Evolutionary conservation across 1,140 invertebrate genomes (phyloP).

Genomic region (Trigoniulus corallinus): DNA sequence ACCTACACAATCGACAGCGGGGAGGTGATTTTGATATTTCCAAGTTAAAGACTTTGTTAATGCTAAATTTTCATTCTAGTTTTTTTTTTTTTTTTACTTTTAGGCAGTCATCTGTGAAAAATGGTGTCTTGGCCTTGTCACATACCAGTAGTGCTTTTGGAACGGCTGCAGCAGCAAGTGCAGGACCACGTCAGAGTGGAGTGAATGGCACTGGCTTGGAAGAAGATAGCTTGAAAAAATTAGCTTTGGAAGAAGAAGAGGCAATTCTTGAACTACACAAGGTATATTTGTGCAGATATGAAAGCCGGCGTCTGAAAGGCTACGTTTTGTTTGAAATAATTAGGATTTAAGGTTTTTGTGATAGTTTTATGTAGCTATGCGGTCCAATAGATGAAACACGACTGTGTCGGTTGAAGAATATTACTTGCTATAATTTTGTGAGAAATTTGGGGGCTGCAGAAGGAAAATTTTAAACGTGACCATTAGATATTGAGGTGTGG

Average conservation of each 20-base stretch:
- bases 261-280: conserved; percentile 88
- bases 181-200: conserved; percentile 8
- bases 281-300: too few relatives aligned
- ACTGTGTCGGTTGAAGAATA: too few relatives aligned
- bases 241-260: conserved; percentile 85
- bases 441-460: too few relatives aligned
- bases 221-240: conserved; percentile 66
- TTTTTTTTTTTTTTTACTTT: conserved; percentile 13
- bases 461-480: too few relatives aligned
- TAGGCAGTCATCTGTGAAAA: conserved; percentile 31
- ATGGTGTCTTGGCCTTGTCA: conserved; percentile 72
- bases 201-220: conserved; percentile 36
- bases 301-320: neutral
- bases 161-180: conserved; percentile 17
- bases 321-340: neutral
- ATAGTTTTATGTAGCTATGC: neutral
- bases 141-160: conserved; percentile 66
- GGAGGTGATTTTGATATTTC: conserved; percentile 27
- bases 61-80: conserved; percentile 9
- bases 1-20: conserved; percentile 57
- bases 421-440: too few relatives aligned
- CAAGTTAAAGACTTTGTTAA: conserved; percentile 9
- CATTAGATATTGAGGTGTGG: too few relatives aligned
- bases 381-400: too few relatives aligned
- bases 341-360: neutral